Conservation (phyloP, 2,113 vertebrate genomes). For the Erythrocercus mccallii region DNA sequence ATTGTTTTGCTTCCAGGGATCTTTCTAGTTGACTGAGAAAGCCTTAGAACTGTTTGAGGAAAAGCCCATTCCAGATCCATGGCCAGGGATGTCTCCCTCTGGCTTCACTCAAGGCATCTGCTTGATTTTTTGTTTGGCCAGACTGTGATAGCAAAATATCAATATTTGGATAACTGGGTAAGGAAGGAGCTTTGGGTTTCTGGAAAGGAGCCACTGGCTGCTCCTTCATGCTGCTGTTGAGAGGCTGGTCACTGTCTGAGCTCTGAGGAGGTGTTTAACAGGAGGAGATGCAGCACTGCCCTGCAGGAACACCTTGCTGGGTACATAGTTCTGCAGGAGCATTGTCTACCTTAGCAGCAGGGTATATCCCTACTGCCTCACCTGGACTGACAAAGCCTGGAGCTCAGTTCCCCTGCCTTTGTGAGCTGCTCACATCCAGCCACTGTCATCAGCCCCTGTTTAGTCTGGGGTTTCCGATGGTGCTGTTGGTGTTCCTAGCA, state of each 20-base stretch:
- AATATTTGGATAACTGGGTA: background rate
- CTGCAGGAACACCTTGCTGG: background rate
- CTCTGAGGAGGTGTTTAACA: background rate
- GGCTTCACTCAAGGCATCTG: background rate
- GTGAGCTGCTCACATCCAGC: background rate
- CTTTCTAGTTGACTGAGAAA: background rate
- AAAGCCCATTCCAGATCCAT: background rate
- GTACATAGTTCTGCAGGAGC: background rate
- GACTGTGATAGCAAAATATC: background rate
- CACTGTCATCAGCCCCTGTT: rapidly evolving
- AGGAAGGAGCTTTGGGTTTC: background rate
- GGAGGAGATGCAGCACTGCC: background rate
- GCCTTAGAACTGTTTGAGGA: background rate
- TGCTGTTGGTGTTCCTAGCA: background rate
- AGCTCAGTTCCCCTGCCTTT: background rate
- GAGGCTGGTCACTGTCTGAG: background rate
- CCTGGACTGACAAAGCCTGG: background rate
- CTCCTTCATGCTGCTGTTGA: background rate
- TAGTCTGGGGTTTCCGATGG: background rate
- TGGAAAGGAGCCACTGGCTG: background rate
- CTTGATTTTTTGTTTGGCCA: background rate
- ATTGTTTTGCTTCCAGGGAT: background rate
- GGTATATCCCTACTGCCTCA: background rate
- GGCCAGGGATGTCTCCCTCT: background rate
- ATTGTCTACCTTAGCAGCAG: background rate